These are phyloP conservation scores for Lathamus discolor DNA, from an alignment of 2,113 vertebrate genomes.

Conservation along the genomic window DNA sequence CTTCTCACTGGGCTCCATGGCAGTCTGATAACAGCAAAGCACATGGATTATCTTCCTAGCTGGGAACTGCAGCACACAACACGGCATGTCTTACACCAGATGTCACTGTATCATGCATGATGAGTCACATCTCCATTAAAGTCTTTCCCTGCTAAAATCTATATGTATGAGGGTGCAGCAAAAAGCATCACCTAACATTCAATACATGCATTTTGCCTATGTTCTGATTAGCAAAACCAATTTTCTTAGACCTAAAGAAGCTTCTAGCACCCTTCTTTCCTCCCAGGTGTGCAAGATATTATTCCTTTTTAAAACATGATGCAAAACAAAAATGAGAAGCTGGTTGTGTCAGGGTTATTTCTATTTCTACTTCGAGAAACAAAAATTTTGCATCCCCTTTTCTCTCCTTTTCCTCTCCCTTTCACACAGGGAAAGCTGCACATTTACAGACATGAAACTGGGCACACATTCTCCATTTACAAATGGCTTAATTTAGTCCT, in stretches of 20 bases:
- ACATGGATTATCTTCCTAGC: background rate
- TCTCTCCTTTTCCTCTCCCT: background rate
- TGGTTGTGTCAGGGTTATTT: background rate
- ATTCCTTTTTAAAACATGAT: background rate
- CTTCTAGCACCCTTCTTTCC: background rate
- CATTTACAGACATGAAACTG: background rate
- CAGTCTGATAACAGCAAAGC: background rate
- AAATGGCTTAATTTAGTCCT: constrained; percentile 34
- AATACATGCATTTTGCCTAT: background rate
- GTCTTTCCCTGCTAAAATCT: background rate
- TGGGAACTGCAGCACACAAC: background rate
- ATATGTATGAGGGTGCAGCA: background rate
- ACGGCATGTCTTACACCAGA: constrained; percentile 36
- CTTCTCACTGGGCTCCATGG: background rate
- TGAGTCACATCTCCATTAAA: constrained; percentile 26
- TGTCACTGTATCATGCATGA: constrained; percentile 54
- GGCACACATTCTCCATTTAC: background rate
- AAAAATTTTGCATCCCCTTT: background rate
- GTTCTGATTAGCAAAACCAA: background rate
- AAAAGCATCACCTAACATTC: background rate
- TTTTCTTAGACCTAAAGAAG: background rate
- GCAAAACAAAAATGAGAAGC: background rate
- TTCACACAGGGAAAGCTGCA: background rate
- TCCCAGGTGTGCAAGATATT: background rate
- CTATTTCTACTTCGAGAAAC: background rate